Percentiles rank a stretch among this genome's conserved stretches.
Evolutionary conservation across 53 echinoderm and acorn worm species (phyloP).

Genomic region (Henricia sp.): DNA sequence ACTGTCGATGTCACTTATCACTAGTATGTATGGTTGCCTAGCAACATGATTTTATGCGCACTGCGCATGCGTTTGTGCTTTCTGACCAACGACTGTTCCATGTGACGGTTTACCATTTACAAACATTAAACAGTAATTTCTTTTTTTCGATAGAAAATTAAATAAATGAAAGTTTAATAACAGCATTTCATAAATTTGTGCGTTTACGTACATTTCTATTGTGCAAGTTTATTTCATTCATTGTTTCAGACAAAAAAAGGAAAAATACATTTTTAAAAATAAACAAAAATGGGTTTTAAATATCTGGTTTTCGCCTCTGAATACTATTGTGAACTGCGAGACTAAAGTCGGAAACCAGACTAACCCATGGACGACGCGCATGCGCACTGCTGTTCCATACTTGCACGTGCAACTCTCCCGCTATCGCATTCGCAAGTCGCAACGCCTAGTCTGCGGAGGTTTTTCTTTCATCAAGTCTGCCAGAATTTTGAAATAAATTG

Average conservation of each 20-base stretch:
- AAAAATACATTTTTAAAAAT: no score
- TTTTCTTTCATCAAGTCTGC: background rate
- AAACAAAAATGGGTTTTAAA: conserved; percentile 15
- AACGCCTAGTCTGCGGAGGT: background rate
- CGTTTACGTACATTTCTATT: background rate
- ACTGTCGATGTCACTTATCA: no score
- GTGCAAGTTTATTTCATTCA: background rate
- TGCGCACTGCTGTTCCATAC: background rate
- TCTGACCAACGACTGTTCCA: no score
- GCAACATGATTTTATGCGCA: no score
- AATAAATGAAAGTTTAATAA: background rate
- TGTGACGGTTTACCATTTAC: no score
- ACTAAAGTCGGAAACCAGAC: conserved; percentile 24
- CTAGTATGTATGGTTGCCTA: no score
- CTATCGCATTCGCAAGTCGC: background rate
- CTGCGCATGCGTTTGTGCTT: no score
- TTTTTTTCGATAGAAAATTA: background rate
- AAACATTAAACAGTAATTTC: background rate
- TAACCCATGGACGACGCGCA: background rate
- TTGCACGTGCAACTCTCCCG: background rate
- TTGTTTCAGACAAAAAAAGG: background rate
- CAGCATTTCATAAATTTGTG: background rate
- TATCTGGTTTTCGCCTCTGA: conserved; percentile 37
- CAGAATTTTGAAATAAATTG: background rate
- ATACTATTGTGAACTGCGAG: background rate